Base-by-base conservation (phyloP, 2,888 invertebrate genomes). In the Sicus ferrugineus region DNA sequence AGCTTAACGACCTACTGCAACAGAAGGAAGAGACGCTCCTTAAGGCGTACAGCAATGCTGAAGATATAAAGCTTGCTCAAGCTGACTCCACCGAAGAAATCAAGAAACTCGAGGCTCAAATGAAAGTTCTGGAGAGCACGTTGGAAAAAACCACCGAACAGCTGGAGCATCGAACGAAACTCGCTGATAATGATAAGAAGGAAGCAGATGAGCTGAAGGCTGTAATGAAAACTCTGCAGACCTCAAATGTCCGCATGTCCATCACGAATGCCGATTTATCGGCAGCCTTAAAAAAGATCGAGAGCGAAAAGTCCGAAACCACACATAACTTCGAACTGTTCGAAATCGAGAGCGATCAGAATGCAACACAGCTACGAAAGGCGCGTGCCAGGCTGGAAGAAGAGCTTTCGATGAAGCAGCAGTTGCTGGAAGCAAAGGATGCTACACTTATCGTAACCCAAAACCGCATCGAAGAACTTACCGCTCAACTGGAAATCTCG, bases 311-410 rank as follows among this genome's bases (percentile, higher is more conserved):
- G 54, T 78, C 78, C 64, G 83, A 82, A 65, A 82, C 78, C 7
- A 75, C 79, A 11, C 77, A 82, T 65, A 82, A 81, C 9, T 82
- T 82, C 46, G 82, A 82, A 73, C 73, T 82, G 0, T 82, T 82
- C 50, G 82, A 82, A 75, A 80, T 82, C 79, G 82, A 82, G 70
- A 71, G 81, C 2, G 83, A 82, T 63, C 77, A 78, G 74, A 82
- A 81, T 68, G 72, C 76, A 0, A 77, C 76, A 64, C 75, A 79
- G 2, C 64, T 82, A 23, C 67, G 77, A 3, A 79, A 80, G 67
- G 79, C 78, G 56, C 63, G 80, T 3, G 74, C 77, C 28, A 75
- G 72, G 14, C 73, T 82, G 69, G 80, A 82, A 72, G 73, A 77
- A 38, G 77, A 82, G 56, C 73, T 81, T 14, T 68, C 71, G 31